Conservation (phyloP, 2,113 vertebrate species). For the Gymnobelideus leadbeateri region DNA sequence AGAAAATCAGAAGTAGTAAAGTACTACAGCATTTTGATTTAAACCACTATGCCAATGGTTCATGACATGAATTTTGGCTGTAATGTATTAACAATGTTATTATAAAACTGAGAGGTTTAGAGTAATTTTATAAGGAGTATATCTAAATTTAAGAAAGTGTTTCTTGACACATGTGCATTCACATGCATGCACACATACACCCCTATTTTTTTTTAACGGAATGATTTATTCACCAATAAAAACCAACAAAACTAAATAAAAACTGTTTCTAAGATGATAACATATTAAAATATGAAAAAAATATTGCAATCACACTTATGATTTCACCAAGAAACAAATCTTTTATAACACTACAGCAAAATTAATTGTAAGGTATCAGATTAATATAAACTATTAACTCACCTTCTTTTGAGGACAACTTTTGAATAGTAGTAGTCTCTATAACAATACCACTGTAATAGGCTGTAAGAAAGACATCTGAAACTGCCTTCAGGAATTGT, state of each 20-base stretch:
- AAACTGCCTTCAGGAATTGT: conserved; percentile 95
- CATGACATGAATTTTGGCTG: background rate
- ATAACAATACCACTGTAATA: conserved; percentile 86
- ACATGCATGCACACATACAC: background rate
- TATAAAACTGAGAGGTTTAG: background rate
- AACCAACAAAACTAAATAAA: background rate
- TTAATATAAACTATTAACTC: conserved; percentile 40
- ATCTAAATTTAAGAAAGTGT: background rate
- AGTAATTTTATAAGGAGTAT: background rate
- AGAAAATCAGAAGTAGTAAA: background rate
- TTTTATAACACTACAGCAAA: background rate
- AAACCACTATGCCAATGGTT: background rate
- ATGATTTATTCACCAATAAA: background rate
- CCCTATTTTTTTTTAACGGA: background rate
- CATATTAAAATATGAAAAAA: background rate
- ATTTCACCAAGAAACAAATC: background rate
- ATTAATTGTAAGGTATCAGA: conserved; percentile 10
- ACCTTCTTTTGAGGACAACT: conserved; percentile 86
- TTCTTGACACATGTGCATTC: background rate
- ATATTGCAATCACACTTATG: background rate
- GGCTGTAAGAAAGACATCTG: conserved; percentile 93
- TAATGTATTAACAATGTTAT: background rate
- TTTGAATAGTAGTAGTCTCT: conserved; percentile 83
- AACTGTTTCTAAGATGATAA: background rate
- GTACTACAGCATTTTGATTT: background rate